phyloP scores from a whole-genome alignment of 2,888 invertebrate species.

The Vanessa cardui region DNA sequence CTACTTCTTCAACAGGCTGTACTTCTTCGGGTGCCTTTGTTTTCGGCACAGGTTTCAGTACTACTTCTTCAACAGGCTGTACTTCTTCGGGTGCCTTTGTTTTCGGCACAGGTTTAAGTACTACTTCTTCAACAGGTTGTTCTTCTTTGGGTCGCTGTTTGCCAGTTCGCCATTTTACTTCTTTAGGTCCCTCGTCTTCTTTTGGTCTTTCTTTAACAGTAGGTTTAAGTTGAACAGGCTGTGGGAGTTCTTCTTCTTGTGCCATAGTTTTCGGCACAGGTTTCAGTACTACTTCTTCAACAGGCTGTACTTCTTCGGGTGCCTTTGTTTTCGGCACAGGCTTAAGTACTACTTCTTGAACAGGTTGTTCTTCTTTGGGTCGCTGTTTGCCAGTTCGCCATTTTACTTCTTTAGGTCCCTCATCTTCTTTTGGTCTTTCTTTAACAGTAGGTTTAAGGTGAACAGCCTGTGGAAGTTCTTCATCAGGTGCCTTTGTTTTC shows the following conservation, averaged over 20 bases:
- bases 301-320: constrained; percentile 52
- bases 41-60: constrained; percentile 67
- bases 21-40: constrained; percentile 59
- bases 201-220: constrained; percentile 47
- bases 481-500: constrained; percentile 43
- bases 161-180: constrained; percentile 51
- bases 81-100: constrained; percentile 54
- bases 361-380: constrained; percentile 50
- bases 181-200: constrained; percentile 54
- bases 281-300: constrained; percentile 75
- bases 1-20: constrained; percentile 60
- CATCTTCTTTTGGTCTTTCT: constrained; percentile 50
- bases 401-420: constrained; percentile 49
- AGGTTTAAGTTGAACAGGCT: constrained; percentile 56
- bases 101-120: constrained; percentile 67
- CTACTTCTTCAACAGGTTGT: constrained; percentile 70
- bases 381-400: constrained; percentile 56
- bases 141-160: constrained; percentile 48
- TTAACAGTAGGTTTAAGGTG: constrained; percentile 60
- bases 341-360: constrained; percentile 75
- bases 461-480: constrained; percentile 48
- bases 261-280: constrained; percentile 60
- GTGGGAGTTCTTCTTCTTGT: constrained; percentile 54
- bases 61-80: constrained; percentile 59
- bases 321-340: constrained; percentile 60